Base-by-base conservation (phyloP, 2,797 vertebrate species). In the Acanthurus leucopareius region DNA sequence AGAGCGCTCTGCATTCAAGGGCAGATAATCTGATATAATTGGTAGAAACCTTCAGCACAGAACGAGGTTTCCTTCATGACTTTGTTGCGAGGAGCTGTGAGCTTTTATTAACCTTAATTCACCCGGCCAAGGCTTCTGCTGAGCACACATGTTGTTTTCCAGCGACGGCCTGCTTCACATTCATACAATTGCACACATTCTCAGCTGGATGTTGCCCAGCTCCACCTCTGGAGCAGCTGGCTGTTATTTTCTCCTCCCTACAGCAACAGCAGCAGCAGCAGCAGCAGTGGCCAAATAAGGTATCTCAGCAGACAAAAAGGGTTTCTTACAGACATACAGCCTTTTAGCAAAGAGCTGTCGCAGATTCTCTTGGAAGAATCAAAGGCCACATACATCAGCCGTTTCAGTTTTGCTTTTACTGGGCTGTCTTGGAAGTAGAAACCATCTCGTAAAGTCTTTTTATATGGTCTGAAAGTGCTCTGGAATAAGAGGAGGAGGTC, bases 171-270 rank as follows among this genome's bases (percentile, higher is more conserved):
- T 77, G 74, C 77, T 58, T 78, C 71, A 48, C 80, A 66, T 77
- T 86, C 74, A 69, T 53, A 25, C 53, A 47, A 47, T 69, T 51
- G 60, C 73, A 44, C 73, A 69, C 54, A 53, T 66, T 76, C 71
- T 45, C 78, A 75, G 71, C 80, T 85, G 86, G 82, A 86, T 20
- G 17, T 0, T 1, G 10, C 51, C 49, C 64, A 69, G 75, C 69
- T 82, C 80, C 76, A 80, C 80, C 76, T 78, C 85, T 73, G 79
- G 68, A 85, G 52, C 86, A 87, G 83, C 86, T 84, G 86, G 72
- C 79, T 70, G 68, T 52, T 65, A 58, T 79, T 73, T 66, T 69
- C 22, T n/a, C 69, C 65, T 75, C 5, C 82, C 65, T 73, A 47
- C 49, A 4, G 72, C 73, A 86, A 80, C 80, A 22, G 59, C 80